Conservation (phyloP, 1,140 invertebrate genomes). For the Panagrolaimus sp. region DNA sequence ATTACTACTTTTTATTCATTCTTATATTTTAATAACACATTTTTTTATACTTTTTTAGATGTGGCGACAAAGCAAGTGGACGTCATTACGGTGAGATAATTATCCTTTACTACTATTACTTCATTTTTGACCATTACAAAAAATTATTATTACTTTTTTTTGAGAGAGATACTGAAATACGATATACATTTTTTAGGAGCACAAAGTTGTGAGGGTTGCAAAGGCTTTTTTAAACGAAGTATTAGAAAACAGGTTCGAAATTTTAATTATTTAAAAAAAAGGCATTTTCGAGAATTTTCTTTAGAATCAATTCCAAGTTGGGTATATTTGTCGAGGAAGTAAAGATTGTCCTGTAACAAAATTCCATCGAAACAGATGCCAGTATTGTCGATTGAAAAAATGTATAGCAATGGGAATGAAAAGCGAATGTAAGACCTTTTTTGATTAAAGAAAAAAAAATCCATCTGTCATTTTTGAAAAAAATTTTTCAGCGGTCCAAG, state of each 20-base stretch:
- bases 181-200: constrained; percentile 57
- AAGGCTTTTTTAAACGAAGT: constrained; percentile 62
- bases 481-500: constrained; percentile 64
- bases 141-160: too few relatives aligned
- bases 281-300: too few relatives aligned
- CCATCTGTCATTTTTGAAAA: constrained; percentile 17
- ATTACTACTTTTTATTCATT: background rate
- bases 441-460: constrained; percentile 13
- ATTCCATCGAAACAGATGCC: constrained; percentile 86
- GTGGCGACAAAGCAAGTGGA: constrained; percentile 14
- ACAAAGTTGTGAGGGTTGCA: constrained; percentile 72
- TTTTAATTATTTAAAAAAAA: background rate
- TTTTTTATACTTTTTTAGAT: background rate
- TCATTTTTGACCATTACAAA: too few relatives aligned
- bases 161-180: too few relatives aligned
- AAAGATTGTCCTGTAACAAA: constrained; percentile 95
- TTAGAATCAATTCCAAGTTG: constrained; percentile 64
- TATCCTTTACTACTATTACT: too few relatives aligned
- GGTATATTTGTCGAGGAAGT: constrained; percentile 85
- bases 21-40: too few relatives aligned
- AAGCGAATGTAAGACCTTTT: constrained; percentile 81
- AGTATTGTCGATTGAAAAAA: constrained; percentile 93
- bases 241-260: constrained; percentile 49
- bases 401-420: constrained; percentile 92
- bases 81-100: constrained; percentile 8